Percentiles rank a stretch among this genome's conserved stretches.
Conservation (phyloP, 2,888 invertebrate genomes). For the Flexamia atlantica region DNA sequence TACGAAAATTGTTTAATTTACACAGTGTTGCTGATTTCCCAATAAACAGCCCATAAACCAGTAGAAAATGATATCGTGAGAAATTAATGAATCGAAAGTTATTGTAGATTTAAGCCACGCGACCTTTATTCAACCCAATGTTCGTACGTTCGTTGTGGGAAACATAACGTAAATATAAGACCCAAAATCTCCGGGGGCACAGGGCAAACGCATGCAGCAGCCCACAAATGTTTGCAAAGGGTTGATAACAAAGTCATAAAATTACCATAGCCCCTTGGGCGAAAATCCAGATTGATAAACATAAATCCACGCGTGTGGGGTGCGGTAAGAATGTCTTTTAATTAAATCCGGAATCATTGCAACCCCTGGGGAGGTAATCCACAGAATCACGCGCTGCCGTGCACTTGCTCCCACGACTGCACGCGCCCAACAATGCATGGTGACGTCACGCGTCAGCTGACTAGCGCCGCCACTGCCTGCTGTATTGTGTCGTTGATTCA, state of each 20-base stretch:
- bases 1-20: too few relatives aligned
- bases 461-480: slow-evolving; percentile 4
- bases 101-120: too few relatives aligned
- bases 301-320: background rate
- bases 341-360: background rate
- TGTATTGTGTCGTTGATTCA: slow-evolving; percentile 43
- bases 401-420: slow-evolving; percentile 28
- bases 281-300: background rate
- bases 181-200: too few relatives aligned
- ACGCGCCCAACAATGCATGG: background rate
- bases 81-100: too few relatives aligned
- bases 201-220: too few relatives aligned
- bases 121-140: too few relatives aligned
- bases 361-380: background rate
- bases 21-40: too few relatives aligned
- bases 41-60: too few relatives aligned
- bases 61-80: too few relatives aligned
- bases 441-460: slow-evolving; percentile 5
- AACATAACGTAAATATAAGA: background rate
- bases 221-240: slow-evolving; percentile 19
- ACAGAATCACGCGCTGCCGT: background rate
- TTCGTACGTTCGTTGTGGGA: background rate
- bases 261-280: slow-evolving; percentile 18
- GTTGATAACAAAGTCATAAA: slow-evolving; percentile 33
- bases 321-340: slow-evolving; percentile 10